Evolutionary conservation across 2,797 vertebrate genomes (phyloP).

Genomic region (Lithobates pipiens): DNA sequence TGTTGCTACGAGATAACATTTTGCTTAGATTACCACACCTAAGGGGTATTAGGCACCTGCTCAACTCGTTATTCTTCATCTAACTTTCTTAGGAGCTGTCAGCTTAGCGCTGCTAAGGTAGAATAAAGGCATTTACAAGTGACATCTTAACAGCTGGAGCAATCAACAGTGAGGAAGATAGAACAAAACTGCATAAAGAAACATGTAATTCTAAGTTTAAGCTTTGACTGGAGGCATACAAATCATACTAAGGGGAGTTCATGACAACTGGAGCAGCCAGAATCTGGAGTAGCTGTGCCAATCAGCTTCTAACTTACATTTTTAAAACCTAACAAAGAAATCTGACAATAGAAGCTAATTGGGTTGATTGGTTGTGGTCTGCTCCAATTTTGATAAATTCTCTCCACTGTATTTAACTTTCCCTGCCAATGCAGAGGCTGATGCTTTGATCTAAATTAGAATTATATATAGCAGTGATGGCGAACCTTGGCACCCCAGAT

Average conservation of each 20-base stretch:
- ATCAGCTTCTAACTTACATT: too few species aligned
- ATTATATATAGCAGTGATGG: too few species aligned
- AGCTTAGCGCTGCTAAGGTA: background rate
- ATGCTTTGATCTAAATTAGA: too few species aligned
- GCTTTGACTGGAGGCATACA: background rate
- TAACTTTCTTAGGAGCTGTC: constrained; percentile 12
- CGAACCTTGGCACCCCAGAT: too few species aligned
- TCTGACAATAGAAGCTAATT: too few species aligned
- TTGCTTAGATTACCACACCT: constrained; percentile 12
- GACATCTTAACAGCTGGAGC: background rate
- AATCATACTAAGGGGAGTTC: background rate
- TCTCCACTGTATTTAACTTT: background rate
- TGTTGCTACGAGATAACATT: background rate
- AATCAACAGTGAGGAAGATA: background rate
- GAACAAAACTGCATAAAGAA: background rate
- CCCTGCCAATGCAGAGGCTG: background rate
- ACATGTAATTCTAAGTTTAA: background rate
- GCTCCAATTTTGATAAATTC: too few species aligned
- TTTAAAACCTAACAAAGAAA: too few species aligned
- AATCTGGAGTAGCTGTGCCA: too few species aligned
- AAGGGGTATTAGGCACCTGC: background rate
- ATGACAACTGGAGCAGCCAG: too few species aligned
- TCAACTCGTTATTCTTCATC: background rate
- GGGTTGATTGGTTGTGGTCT: too few species aligned
- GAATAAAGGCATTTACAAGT: constrained; percentile 3